Evolutionary conservation across 2,888 invertebrate species (phyloP).

Genomic region (Pilophorus perplexus): DNA sequence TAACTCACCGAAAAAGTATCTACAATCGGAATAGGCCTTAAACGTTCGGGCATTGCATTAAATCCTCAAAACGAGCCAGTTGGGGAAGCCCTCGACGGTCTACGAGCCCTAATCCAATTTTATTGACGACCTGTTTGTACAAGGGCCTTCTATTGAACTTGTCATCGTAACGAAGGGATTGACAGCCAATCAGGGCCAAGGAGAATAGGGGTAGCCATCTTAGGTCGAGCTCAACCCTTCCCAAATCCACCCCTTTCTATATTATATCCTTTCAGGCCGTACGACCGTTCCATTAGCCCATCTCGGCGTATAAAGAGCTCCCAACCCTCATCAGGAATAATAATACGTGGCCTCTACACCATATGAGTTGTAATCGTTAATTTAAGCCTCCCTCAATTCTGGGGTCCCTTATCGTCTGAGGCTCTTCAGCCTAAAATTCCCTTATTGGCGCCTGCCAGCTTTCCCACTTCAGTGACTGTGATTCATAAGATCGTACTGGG

Average conservation of each 20-base stretch:
- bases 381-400: conserved; percentile 22
- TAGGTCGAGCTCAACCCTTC: conserved; percentile 20
- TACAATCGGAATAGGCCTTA: too few species aligned
- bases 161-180: conserved; percentile 22
- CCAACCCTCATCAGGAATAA: conserved; percentile 33
- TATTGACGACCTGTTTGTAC: conserved; percentile 2
- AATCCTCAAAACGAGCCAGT: too few species aligned
- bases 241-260: conserved; percentile 29
- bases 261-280: conserved; percentile 22
- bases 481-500: too few species aligned
- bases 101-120: conserved; percentile 23
- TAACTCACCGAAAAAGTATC: too few species aligned
- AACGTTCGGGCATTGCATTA: too few species aligned
- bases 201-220: conserved; percentile 26
- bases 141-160: conserved; percentile 22
- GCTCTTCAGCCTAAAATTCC: too few species aligned
- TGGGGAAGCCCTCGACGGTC: too few species aligned
- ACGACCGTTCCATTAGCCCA: conserved; percentile 30
- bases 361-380: conserved; percentile 37
- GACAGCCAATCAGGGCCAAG: conserved; percentile 36
- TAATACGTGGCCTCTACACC: conserved; percentile 31
- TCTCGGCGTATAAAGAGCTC: conserved; percentile 22
- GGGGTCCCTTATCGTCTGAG: too few species aligned
- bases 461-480: too few species aligned
- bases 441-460: too few species aligned